Percentiles rank a stretch among this genome's conserved stretches.
phyloP scores from a whole-genome alignment of 53 echinoderm and acorn worm genomes.

The Hippasteria phrygiana region DNA sequence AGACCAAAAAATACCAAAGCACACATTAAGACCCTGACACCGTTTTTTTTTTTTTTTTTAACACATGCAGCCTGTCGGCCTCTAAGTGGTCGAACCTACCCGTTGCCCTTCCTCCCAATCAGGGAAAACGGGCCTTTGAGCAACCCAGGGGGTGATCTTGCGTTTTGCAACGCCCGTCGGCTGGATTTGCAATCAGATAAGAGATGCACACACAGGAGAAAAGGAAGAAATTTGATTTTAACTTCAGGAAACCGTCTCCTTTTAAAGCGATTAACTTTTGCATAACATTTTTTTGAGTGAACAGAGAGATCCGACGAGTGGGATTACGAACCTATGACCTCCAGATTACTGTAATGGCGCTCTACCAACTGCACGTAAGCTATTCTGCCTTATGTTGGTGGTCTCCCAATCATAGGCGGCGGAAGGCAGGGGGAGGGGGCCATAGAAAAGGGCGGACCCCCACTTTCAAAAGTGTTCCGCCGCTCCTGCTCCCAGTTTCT shows the following conservation, averaged over 20 bases:
- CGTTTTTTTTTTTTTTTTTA: background rate
- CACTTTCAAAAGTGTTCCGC: no score
- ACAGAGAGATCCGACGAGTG: no score
- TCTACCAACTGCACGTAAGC: no score
- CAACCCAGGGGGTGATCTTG: conserved; percentile 63
- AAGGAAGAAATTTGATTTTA: background rate
- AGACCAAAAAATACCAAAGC: background rate
- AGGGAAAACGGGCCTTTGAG: conserved; percentile 51
- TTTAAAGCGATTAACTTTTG: background rate
- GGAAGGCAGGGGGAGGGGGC: no score
- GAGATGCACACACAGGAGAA: background rate
- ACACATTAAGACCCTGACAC: conserved; percentile 10
- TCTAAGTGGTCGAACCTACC: conserved; percentile 31
- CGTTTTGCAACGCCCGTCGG: conserved; percentile 40
- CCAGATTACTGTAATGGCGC: no score
- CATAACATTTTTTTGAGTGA: no score
- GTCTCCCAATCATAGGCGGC: no score
- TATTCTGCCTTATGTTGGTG: no score
- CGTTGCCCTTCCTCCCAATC: conserved; percentile 23
- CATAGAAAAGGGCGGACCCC: no score
- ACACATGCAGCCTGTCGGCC: conserved; percentile 2
- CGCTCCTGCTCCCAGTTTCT: no score
- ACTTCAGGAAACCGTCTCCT: background rate
- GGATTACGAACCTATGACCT: no score
- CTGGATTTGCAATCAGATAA: conserved; percentile 17